These are phyloP conservation scores for Ooceraea biroi DNA, from an alignment of 1,140 invertebrate genomes.

Conservation along the genomic window DNA sequence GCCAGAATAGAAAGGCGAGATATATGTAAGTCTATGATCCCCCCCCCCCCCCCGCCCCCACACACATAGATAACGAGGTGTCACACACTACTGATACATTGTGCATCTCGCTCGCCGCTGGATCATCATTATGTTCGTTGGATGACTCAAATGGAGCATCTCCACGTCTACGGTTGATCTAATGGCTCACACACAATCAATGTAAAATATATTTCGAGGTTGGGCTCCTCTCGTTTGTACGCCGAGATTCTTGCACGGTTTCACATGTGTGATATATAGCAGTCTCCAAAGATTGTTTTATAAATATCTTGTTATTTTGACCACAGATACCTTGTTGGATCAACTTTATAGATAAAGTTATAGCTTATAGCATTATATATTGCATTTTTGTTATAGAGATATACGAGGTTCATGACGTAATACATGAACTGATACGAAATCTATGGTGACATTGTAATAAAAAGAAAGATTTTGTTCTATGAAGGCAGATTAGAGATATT, in stretches of 20 bases:
- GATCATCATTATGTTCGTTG: slow-evolving; percentile 34
- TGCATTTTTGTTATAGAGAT: background rate
- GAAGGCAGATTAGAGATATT: too few relatives aligned
- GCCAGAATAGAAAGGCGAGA: slow-evolving; percentile 69
- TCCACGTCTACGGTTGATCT: slow-evolving; percentile 3
- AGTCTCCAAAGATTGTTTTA: background rate
- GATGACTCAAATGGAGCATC: slow-evolving; percentile 31
- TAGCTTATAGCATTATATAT: background rate
- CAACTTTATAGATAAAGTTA: background rate
- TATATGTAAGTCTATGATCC: slow-evolving; percentile 42
- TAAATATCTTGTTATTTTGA: slow-evolving; percentile 19
- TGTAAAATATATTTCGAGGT: background rate
- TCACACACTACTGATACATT: slow-evolving; percentile 43
- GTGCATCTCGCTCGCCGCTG: slow-evolving; percentile 14
- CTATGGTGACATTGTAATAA: too few relatives aligned
- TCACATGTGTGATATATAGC: too few relatives aligned
- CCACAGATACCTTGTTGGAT: background rate
- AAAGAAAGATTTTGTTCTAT: too few relatives aligned
- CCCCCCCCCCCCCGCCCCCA: background rate
- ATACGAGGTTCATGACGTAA: background rate
- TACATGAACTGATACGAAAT: too few relatives aligned
- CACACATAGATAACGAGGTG: slow-evolving; percentile 26
- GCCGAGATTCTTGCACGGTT: background rate
- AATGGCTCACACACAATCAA: background rate
- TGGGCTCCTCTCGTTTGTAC: background rate